phyloP scores from a whole-genome alignment of 2,888 invertebrate species.

The Parnassius glacialis region DNA sequence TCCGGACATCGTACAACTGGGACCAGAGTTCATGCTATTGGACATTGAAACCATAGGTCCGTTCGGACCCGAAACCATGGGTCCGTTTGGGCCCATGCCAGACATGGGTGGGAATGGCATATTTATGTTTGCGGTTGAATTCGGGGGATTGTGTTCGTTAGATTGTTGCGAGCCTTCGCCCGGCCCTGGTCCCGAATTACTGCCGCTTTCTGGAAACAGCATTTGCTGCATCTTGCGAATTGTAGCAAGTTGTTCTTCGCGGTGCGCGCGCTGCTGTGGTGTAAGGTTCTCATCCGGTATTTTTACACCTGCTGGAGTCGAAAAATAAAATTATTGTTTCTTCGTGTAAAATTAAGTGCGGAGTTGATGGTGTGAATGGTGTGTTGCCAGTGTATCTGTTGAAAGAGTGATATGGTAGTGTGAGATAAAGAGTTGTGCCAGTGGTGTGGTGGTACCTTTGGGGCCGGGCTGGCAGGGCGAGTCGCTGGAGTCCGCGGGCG shows the following conservation, averaged over 20 bases:
- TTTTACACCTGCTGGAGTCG: constrained; percentile 84
- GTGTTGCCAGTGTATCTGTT: too few species aligned
- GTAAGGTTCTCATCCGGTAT: constrained; percentile 98
- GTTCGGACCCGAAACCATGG: constrained; percentile 68
- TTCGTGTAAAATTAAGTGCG: too few species aligned
- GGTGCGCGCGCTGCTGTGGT: constrained; percentile 95
- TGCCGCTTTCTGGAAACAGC: constrained; percentile 90
- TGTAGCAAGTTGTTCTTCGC: constrained; percentile 95
- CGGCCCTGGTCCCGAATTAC: constrained; percentile 54
- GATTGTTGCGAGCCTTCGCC: constrained; percentile 57
- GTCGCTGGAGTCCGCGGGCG: constrained; percentile 38
- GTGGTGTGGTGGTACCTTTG: constrained; percentile 51
- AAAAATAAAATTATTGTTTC: not conserved
- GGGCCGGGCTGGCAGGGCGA: constrained; percentile 59
- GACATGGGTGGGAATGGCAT: constrained; percentile 71
- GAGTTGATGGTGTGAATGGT: too few species aligned
- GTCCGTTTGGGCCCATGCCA: constrained; percentile 63
- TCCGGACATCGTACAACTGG: constrained; percentile 73
- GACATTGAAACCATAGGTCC: constrained; percentile 75
- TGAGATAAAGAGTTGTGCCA: too few species aligned
- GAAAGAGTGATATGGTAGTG: too few species aligned
- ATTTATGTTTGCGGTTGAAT: constrained; percentile 64
- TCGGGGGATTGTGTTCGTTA: constrained; percentile 67
- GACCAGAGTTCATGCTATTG: constrained; percentile 68
- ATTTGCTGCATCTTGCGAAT: constrained; percentile 95